Evolutionary conservation across 2,888 invertebrate genomes (phyloP).

Genomic region (Chrysina gloriosa): DNA sequence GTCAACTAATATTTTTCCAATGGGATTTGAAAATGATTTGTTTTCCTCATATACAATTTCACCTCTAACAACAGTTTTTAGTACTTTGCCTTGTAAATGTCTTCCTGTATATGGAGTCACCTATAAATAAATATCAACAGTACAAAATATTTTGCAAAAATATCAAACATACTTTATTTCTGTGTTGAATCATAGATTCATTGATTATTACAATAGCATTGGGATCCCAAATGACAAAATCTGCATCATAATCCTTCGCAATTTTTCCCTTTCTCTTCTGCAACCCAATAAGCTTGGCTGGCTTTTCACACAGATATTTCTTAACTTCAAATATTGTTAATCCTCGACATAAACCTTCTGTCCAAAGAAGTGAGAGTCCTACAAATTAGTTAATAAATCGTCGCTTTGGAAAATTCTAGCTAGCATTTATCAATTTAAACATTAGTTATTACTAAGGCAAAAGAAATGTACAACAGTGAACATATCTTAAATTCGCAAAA

Average conservation of each 20-base stretch:
- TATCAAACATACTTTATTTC: conserved; percentile 72
- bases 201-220: conserved; percentile 70
- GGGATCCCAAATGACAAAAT: conserved; percentile 79
- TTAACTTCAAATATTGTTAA: conserved; percentile 69
- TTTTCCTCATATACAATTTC: conserved; percentile 70
- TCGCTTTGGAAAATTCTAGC: no score
- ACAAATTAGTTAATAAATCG: no score
- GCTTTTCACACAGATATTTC: conserved; percentile 71
- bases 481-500: no score
- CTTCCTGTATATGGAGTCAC: conserved; percentile 75
- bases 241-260: conserved; percentile 74
- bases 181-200: conserved; percentile 72
- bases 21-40: conserved; percentile 61
- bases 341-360: conserved; percentile 69
- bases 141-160: conserved; percentile 27
- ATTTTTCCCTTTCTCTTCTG: conserved; percentile 73
- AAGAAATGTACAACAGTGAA: no score
- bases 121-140: conserved; percentile 61
- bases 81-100: conserved; percentile 71
- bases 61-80: conserved; percentile 75
- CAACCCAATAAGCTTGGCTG: conserved; percentile 74
- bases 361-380: conserved; percentile 79
- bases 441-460: no score
- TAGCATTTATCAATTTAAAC: no score
- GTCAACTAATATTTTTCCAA: conserved; percentile 66